A percentile compares a stretch with the other conserved stretches of the same genome.
These are phyloP conservation scores for Aplodontia rufa DNA, from an alignment of 2,113 vertebrate species.

Conservation along the genomic window DNA sequence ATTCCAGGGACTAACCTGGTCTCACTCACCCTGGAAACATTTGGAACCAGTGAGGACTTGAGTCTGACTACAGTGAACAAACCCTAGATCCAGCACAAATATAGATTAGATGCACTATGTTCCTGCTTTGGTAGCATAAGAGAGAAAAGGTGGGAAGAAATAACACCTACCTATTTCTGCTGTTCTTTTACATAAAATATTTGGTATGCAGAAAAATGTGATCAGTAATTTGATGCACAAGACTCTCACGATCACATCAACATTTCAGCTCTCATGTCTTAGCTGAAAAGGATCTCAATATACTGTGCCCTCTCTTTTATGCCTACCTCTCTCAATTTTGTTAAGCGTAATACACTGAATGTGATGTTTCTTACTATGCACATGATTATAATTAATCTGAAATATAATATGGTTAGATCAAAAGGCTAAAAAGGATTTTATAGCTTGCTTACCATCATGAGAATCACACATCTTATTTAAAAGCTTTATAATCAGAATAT, in stretches of 20 bases:
- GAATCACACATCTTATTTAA: slow-evolving; percentile 17
- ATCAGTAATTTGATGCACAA: neutral
- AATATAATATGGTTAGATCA: neutral
- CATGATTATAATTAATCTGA: slow-evolving; percentile 48
- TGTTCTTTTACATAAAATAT: neutral
- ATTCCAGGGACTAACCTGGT: neutral
- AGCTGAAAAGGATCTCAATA: neutral
- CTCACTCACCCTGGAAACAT: neutral
- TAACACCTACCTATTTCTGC: neutral
- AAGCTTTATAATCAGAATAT: slow-evolving; percentile 14
- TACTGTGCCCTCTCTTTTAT: neutral
- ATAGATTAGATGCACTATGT: neutral
- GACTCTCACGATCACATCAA: neutral
- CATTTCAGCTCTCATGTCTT: neutral
- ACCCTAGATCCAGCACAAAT: neutral
- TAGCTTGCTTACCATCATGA: neutral
- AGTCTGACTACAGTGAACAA: neutral
- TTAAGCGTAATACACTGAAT: neutral
- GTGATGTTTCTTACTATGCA: neutral
- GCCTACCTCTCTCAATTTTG: neutral
- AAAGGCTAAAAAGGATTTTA: neutral
- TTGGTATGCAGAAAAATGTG: no score
- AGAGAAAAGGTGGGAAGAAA: neutral
- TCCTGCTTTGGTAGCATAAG: neutral
- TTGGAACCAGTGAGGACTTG: neutral